Evolutionary conservation across 2,797 vertebrate species (phyloP).

Genomic region (Ataeniobius toweri): DNA sequence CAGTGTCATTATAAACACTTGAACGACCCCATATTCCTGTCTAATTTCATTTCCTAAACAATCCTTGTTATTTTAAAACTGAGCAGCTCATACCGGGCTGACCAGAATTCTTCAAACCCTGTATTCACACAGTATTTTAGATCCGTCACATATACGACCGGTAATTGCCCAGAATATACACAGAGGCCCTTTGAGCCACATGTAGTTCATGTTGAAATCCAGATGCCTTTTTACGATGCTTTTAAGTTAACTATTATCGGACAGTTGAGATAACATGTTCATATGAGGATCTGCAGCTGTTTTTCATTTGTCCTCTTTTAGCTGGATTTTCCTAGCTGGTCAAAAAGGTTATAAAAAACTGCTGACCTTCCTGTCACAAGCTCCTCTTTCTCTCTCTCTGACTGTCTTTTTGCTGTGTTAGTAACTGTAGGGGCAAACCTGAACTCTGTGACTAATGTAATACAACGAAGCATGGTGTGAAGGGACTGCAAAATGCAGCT

Average conservation of each 20-base stretch:
- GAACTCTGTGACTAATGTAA: constrained; percentile 8
- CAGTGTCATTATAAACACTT: neutral
- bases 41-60: neutral
- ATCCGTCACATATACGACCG: neutral
- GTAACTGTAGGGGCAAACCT: constrained; percentile 16
- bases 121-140: neutral
- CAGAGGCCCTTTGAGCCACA: neutral
- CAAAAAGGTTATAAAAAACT: constrained; percentile 18
- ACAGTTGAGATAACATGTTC: neutral
- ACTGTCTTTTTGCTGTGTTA: constrained; percentile 6
- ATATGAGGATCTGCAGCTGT: neutral
- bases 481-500: neutral
- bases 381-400: constrained; percentile 19
- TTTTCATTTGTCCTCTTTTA: constrained; percentile 4
- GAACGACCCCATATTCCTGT: too few relatives aligned
- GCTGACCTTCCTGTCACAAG: constrained; percentile 51
- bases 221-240: neutral
- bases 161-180: neutral
- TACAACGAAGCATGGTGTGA: constrained; percentile 2
- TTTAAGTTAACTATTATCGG: neutral
- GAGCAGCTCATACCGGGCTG: too few relatives aligned
- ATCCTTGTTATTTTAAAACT: neutral
- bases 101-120: neutral
- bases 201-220: too few relatives aligned
- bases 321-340: constrained; percentile 33